Percentiles rank a stretch among this genome's conserved stretches.
Evolutionary conservation across 2,888 invertebrate species (phyloP).

Genomic region (Andrena chrysosceles): DNA sequence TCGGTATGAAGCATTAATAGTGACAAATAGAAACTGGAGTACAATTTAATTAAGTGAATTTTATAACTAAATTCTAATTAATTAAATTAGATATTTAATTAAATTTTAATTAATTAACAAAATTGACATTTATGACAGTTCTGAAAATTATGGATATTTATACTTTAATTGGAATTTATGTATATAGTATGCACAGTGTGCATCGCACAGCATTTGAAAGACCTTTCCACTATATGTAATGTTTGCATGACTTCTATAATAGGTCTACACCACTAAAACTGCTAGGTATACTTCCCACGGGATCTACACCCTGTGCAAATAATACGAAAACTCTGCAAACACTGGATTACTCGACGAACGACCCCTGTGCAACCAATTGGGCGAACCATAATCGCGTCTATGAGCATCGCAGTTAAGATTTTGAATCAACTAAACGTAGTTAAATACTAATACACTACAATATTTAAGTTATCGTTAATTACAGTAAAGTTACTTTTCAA

Average conservation of each 20-base stretch:
- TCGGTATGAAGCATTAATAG: no score
- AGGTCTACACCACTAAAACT: background rate
- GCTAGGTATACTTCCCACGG: background rate
- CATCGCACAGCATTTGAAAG: background rate
- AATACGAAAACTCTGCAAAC: slow-evolving; percentile 10
- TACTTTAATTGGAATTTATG: no score
- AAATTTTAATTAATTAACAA: no score
- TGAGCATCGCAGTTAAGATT: background rate
- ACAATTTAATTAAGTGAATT: no score
- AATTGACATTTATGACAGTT: no score
- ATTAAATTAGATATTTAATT: no score
- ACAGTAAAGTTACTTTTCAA: background rate
- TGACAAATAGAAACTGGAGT: no score
- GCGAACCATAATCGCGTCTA: background rate
- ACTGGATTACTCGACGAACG: background rate
- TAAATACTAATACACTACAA: background rate
- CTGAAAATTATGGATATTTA: no score
- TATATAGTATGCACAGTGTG: no score
- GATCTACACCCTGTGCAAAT: background rate
- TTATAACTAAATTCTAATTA: no score
- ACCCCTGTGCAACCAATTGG: background rate
- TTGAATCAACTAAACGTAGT: background rate
- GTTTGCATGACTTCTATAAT: background rate
- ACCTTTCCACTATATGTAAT: background rate
- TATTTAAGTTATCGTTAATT: background rate